Percentiles rank a stretch among this genome's conserved stretches.
Conservation (phyloP, 2,113 vertebrate species). For the Ceuthmochares aereus region DNA sequence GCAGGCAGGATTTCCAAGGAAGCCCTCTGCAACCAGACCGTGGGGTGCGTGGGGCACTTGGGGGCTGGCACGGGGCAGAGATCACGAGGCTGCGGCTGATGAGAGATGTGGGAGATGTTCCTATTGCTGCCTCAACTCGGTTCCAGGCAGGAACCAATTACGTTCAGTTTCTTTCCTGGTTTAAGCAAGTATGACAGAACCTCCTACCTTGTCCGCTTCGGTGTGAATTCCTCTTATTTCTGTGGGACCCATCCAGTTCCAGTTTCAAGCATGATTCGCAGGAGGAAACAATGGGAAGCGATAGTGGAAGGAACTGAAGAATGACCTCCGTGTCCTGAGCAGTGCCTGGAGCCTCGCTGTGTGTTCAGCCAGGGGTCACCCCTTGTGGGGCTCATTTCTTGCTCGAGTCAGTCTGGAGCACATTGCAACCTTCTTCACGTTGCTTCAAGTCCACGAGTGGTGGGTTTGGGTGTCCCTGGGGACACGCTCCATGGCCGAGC, state of each 20-base stretch:
- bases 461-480: background rate
- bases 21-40: too few relatives aligned
- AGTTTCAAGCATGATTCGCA: accelerated
- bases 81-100: too few relatives aligned
- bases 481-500: background rate
- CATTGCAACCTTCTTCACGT: background rate
- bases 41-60: too few relatives aligned
- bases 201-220: background rate
- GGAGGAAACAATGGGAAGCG: background rate
- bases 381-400: accelerated
- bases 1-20: background rate
- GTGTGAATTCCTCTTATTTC: accelerated
- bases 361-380: background rate
- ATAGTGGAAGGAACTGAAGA: background rate
- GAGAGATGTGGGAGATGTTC: too few relatives aligned
- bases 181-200: too few relatives aligned
- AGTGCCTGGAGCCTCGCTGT: accelerated
- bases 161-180: too few relatives aligned
- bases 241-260: background rate
- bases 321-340: background rate
- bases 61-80: too few relatives aligned
- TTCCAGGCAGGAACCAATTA: too few relatives aligned
- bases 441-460: accelerated
- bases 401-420: background rate
- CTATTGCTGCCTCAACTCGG: too few relatives aligned